Evolutionary conservation across 2,113 vertebrate genomes (phyloP), one percentile per base, ranked within the genome.

Genomic region (Mola mola): DNA sequence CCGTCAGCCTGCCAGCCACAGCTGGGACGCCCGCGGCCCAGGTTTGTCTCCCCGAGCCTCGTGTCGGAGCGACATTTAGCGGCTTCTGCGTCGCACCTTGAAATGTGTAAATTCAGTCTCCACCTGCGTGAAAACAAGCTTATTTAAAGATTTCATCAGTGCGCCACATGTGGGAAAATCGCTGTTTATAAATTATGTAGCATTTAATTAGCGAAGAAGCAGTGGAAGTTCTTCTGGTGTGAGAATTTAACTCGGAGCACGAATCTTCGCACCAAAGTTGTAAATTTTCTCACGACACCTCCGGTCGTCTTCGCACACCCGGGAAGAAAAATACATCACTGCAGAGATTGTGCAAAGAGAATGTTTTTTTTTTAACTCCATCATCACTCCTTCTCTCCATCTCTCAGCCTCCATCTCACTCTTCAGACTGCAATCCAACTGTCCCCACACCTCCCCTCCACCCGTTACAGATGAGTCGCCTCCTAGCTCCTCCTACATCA

Each of bases 401-500:
- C 29, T 93, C 81, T 93, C 69, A 93, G 95, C 84, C 89, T 89
- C 82, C 91, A 94, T 85, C 90, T 87, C 72, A 85, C 93, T 91
- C 73, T 94, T 64, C 93, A 93, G 92, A 90, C 82, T 83, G 60
- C 88, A 71, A 33, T 72, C 61, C 82, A 87, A 58, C 24, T 91
- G 82, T 83, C 91, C 0, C 66, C 91, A 12, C 79, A 86, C 0
- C 49, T 81, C 79, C 81, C 68, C 66, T 87, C 92, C 50, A 1
- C 3, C 82, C 86, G 87, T 4, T 81, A 87, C 60, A 2, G 86
- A 89, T 64, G 88, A 94, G 47, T 68, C 66, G 1, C 28, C 0
- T 88, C 86, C 78, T 55, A 94, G 84, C 90, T 90, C 95, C 69
- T 89, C 93, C 88, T 98, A 95, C 75, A 93, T 96, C 69, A 83